phyloP scores from a whole-genome alignment of 2,797 vertebrate species.

The Pipistrellus pygmaeus region DNA sequence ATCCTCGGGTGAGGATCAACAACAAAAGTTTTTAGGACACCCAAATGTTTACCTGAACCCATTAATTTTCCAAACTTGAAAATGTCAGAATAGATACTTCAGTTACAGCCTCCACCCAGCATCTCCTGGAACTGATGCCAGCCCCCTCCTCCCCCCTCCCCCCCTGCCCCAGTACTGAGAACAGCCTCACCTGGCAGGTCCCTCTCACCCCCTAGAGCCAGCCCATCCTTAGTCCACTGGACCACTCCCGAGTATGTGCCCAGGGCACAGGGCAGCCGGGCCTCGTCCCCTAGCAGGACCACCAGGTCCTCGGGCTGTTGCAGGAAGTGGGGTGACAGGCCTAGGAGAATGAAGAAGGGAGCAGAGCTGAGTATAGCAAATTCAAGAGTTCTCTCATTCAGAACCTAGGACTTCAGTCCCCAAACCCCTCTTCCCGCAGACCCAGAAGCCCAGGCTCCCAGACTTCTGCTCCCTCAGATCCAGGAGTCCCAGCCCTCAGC shows the following conservation, averaged over 20 bases:
- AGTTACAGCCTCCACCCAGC: not conserved
- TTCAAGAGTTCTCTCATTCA: not conserved
- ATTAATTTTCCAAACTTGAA: slow-evolving; percentile 18
- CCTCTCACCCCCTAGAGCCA: slow-evolving; percentile 94
- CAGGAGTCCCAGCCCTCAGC: not conserved
- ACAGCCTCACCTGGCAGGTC: slow-evolving; percentile 92
- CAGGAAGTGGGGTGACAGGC: slow-evolving; percentile 92
- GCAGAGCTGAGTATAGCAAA: not conserved
- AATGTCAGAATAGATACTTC: not conserved
- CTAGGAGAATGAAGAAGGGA: slow-evolving; percentile 71
- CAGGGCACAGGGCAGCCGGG: slow-evolving; percentile 92
- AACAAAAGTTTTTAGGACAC: not conserved
- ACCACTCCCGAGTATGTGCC: slow-evolving; percentile 93
- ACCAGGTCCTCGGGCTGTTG: slow-evolving; percentile 94
- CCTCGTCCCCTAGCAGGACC: slow-evolving; percentile 91
- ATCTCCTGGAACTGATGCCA: not conserved
- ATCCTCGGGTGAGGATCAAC: not conserved
- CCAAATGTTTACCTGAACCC: not conserved
- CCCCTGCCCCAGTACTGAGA: not conserved
- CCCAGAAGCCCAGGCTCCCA: not conserved
- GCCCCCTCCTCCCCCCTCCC: too few species aligned
- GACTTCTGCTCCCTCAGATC: not conserved
- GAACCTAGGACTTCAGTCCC: not conserved
- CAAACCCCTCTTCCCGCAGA: not conserved
- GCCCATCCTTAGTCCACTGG: slow-evolving; percentile 96